phyloP scores from a whole-genome alignment of 2,797 vertebrate genomes.

The Micromesistius poutassou region DNA sequence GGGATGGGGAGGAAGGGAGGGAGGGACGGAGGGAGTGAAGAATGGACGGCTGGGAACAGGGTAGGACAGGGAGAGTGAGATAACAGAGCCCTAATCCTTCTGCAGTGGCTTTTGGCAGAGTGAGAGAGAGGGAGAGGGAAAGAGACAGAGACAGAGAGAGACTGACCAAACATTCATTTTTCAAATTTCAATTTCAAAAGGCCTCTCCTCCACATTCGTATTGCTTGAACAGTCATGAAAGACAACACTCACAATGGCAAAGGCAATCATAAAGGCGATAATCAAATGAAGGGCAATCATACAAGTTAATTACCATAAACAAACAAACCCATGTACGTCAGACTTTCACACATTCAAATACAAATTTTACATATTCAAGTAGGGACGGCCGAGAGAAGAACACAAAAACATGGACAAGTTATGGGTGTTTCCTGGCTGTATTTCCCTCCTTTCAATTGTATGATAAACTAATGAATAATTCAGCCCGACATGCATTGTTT shows the following conservation, averaged over 20 bases:
- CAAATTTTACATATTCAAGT: background rate
- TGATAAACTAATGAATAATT: background rate
- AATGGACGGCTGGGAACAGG: background rate
- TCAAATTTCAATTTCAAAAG: background rate
- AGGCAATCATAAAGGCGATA: too few relatives aligned
- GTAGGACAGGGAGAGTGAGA: slow-evolving; percentile 2
- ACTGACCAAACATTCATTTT: background rate
- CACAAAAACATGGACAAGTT: background rate
- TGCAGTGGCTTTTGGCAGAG: background rate
- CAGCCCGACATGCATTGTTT: background rate
- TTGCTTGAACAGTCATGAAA: background rate
- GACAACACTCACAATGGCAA: background rate
- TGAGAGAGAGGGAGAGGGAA: background rate
- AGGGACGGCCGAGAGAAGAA: background rate
- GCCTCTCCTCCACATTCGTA: background rate
- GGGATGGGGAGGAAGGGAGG: background rate
- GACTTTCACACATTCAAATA: background rate
- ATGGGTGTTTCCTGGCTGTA: background rate
- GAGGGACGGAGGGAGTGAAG: background rate
- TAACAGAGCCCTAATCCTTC: background rate
- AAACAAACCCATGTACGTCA: background rate
- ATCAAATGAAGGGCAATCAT: background rate
- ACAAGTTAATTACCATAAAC: background rate
- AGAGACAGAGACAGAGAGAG: slow-evolving; percentile 1
- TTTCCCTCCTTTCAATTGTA: background rate